phyloP scores from a whole-genome alignment of 2,888 invertebrate species.

The Endotricha flammealis region DNA sequence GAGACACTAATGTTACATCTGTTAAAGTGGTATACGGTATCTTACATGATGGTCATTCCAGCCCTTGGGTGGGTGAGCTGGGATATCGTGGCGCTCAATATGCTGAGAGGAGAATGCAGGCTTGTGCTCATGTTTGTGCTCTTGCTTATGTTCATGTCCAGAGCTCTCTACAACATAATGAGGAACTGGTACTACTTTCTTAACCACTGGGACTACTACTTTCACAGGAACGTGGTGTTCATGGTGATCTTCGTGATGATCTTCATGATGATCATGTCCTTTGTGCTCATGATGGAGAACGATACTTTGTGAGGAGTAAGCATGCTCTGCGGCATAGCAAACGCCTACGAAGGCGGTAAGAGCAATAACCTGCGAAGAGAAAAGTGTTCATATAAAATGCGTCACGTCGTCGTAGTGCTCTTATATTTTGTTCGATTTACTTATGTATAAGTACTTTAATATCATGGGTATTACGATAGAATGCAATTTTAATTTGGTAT shows the following conservation, averaged over 20 bases:
- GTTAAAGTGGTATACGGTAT: too few relatives aligned
- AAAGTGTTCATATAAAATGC: slow-evolving; percentile 1
- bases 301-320: slow-evolving; percentile 39
- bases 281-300: slow-evolving; percentile 24
- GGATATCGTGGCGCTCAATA: slow-evolving; percentile 44
- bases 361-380: slow-evolving; percentile 26
- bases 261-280: slow-evolving; percentile 4
- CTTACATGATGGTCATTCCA: slow-evolving; percentile 32
- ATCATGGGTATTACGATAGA: too few relatives aligned
- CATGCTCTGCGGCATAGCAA: slow-evolving; percentile 31
- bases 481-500: too few relatives aligned
- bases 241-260: slow-evolving; percentile 11
- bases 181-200: slow-evolving; percentile 8
- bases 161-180: slow-evolving; percentile 8
- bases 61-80: slow-evolving; percentile 37
- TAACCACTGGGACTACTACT: slow-evolving; percentile 2
- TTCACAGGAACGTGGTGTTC: slow-evolving; percentile 10
- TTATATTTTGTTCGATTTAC: too few relatives aligned
- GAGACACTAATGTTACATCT: too few relatives aligned
- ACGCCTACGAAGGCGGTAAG: slow-evolving; percentile 28
- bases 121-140: slow-evolving; percentile 19
- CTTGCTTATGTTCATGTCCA: slow-evolving; percentile 13
- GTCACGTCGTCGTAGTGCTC: too few relatives aligned
- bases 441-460: too few relatives aligned
- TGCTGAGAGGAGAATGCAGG: slow-evolving; percentile 51